Evolutionary conservation across 1,140 invertebrate genomes (phyloP).

Genomic region (Littorina saxatilis): DNA sequence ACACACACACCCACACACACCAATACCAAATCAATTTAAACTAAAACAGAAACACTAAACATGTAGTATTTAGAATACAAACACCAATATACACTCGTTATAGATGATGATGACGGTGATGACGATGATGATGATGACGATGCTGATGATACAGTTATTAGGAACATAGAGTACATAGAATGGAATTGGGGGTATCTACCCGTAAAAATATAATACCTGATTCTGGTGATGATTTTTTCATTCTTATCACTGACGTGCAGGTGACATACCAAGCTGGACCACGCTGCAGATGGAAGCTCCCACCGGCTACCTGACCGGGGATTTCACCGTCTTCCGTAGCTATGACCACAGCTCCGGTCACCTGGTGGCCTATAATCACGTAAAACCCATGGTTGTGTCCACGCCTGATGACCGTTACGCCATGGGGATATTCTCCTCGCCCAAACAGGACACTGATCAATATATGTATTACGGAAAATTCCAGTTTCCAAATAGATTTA

Average conservation of each 20-base stretch:
- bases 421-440: slow-evolving; percentile 46
- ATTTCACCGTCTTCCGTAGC: slow-evolving; percentile 40
- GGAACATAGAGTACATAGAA: too few relatives aligned
- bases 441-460: slow-evolving; percentile 43
- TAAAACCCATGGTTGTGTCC: slow-evolving; percentile 40
- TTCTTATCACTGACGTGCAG: background rate
- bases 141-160: too few relatives aligned
- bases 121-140: too few relatives aligned
- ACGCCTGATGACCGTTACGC: slow-evolving; percentile 47
- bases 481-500: slow-evolving; percentile 18
- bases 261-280: slow-evolving; percentile 16
- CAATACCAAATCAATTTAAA: too few relatives aligned
- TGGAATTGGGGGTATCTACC: too few relatives aligned
- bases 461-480: slow-evolving; percentile 30
- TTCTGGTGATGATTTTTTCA: too few relatives aligned
- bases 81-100: too few relatives aligned
- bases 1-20: too few relatives aligned
- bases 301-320: slow-evolving; percentile 47
- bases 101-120: too few relatives aligned
- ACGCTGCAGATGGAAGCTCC: slow-evolving; percentile 48
- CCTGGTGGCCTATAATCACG: slow-evolving; percentile 28
- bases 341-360: slow-evolving; percentile 31
- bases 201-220: too few relatives aligned
- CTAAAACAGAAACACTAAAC: too few relatives aligned
- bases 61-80: too few relatives aligned